Percentiles rank a stretch among this genome's conserved stretches.
These are phyloP conservation scores for Chrysaora quinquecirrha DNA, from an alignment of 30 jellyfish, hydroid and myxozoan genomes.

Conservation along the genomic window DNA sequence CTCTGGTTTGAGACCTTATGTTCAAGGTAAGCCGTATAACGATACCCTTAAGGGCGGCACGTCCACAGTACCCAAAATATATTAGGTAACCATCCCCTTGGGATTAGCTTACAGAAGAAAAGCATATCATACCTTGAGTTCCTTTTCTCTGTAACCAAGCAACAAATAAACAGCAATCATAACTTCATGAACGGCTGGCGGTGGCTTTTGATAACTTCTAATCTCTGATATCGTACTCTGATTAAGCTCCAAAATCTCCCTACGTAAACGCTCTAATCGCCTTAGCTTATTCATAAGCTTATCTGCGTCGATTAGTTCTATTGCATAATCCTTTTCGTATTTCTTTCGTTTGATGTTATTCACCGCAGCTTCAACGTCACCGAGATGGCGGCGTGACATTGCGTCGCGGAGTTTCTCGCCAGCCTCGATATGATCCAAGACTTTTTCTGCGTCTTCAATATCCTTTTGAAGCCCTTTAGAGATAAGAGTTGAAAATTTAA, in stretches of 20 bases:
- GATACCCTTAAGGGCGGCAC: too few relatives aligned
- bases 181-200: constrained; percentile 88
- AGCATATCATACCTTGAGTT: constrained; percentile 84
- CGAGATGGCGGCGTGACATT: constrained; percentile 82
- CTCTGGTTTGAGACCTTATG: too few relatives aligned
- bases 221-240: constrained; percentile 92
- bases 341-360: constrained; percentile 68
- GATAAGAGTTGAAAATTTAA: too few relatives aligned
- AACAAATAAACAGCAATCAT: constrained; percentile 86
- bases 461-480: constrained; percentile 67
- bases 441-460: constrained; percentile 79
- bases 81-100: too few relatives aligned
- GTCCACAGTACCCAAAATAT: too few relatives aligned
- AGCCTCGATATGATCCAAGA: constrained; percentile 58
- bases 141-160: constrained; percentile 91
- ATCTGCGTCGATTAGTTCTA: constrained; percentile 80
- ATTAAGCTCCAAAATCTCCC: constrained; percentile 85
- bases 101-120: too few relatives aligned
- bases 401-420: constrained; percentile 89
- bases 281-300: constrained; percentile 67
- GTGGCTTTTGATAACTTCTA: constrained; percentile 89
- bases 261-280: constrained; percentile 74
- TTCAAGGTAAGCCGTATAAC: too few relatives aligned
- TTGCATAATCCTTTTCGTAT: constrained; percentile 74
- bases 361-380: constrained; percentile 78